Evolutionary conservation across 2,113 vertebrate genomes (phyloP).

Genomic region (Aphelocoma coerulescens): DNA sequence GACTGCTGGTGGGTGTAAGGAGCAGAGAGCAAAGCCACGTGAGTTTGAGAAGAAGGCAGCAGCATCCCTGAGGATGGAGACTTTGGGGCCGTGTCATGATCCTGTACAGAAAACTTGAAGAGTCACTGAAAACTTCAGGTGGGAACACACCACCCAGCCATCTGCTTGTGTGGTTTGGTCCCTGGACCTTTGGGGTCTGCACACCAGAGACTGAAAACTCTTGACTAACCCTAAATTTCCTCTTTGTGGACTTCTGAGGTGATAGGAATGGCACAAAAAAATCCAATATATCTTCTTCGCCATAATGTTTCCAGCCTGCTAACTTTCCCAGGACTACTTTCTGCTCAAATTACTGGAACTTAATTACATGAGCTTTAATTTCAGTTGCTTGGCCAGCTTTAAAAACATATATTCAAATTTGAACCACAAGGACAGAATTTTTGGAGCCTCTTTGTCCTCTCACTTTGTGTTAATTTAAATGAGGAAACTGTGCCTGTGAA

Average conservation of each 20-base stretch:
- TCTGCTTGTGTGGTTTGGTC: background rate
- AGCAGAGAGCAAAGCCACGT: background rate
- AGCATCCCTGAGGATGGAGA: background rate
- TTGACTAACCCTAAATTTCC: background rate
- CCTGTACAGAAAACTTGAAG: background rate
- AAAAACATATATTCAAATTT: conserved; percentile 41
- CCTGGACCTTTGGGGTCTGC: background rate
- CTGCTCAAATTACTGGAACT: conserved; percentile 30
- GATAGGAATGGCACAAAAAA: background rate
- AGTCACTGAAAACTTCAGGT: background rate
- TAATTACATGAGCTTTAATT: conserved; percentile 49
- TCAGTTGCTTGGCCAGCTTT: conserved; percentile 26
- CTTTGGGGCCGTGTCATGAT: background rate
- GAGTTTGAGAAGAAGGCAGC: background rate
- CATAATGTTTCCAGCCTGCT: background rate
- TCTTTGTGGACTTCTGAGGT: conserved; percentile 23
- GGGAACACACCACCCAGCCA: background rate
- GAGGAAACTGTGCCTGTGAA: conserved; percentile 17
- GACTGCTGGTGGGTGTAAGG: conserved; percentile 38
- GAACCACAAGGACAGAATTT: conserved; percentile 48
- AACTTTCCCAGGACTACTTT: conserved; percentile 54
- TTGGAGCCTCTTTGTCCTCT: conserved; percentile 46
- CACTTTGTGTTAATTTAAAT: conserved; percentile 3
- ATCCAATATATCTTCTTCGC: background rate
- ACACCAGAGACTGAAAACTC: background rate